A percentile compares a stretch with the other conserved stretches of the same genome.
Evolutionary conservation across 2,797 vertebrate genomes (phyloP).

Genomic region (Hylomyscus alleni): DNA sequence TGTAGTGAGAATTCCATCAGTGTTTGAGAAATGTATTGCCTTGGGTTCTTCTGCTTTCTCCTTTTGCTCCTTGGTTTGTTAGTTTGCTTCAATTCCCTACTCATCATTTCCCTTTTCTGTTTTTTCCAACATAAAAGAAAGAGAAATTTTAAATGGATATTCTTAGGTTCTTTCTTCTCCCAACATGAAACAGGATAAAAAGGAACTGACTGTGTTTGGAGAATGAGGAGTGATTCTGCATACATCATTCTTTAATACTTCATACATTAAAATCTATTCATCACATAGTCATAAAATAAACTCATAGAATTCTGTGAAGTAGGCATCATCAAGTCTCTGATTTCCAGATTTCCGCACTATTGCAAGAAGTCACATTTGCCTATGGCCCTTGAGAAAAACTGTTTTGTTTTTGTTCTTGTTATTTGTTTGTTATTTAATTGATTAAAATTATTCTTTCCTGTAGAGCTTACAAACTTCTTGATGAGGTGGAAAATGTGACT

Average conservation of each 20-base stretch:
- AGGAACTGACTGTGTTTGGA: neutral
- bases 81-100: slow-evolving; percentile 28
- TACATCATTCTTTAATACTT: slow-evolving; percentile 13
- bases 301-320: neutral
- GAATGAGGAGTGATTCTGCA: neutral
- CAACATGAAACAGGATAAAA: slow-evolving; percentile 21
- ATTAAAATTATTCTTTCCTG: slow-evolving; percentile 27
- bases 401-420: neutral
- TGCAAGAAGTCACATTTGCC: neutral
- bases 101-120: neutral
- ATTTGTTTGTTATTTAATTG: neutral
- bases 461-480: neutral
- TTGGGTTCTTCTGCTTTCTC: slow-evolving; percentile 15
- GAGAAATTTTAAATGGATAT: slow-evolving; percentile 60
- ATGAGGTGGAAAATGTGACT: neutral
- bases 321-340: neutral
- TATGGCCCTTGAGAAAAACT: slow-evolving; percentile 33
- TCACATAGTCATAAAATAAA: neutral
- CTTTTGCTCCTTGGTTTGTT: slow-evolving; percentile 35
- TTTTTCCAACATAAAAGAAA: slow-evolving; percentile 50
- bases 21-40: slow-evolving; percentile 13
- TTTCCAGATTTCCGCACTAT: slow-evolving; percentile 21
- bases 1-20: neutral
- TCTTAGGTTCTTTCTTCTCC: slow-evolving; percentile 20
- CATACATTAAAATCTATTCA: neutral